phyloP scores from a whole-genome alignment of 1,140 invertebrate genomes.

The Oryctes rhinoceros region DNA sequence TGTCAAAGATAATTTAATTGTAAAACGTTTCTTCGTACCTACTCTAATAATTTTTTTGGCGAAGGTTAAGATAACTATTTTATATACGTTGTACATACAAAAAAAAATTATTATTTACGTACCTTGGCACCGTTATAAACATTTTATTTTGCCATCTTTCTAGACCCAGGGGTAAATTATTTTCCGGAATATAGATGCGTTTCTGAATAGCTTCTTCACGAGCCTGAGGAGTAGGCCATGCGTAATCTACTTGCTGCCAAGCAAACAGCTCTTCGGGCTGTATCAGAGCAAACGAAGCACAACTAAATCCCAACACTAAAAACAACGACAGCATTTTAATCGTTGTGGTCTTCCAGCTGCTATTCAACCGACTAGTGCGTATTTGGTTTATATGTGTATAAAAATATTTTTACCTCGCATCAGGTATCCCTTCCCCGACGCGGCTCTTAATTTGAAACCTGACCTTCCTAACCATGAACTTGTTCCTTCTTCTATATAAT shows the following conservation, averaged over 20 bases:
- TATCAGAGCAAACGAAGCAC: conserved; percentile 1
- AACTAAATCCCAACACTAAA: conserved; percentile 12
- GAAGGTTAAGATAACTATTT: not conserved
- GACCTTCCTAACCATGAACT: conserved; percentile 24
- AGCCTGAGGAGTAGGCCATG: conserved; percentile 71
- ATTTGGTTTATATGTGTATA: conserved; percentile 23
- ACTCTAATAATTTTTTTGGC: not conserved
- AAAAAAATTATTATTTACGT: conserved; percentile 33
- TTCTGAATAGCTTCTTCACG: conserved; percentile 68
- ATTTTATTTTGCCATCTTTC: conserved; percentile 78
- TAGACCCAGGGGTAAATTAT: conserved; percentile 78
- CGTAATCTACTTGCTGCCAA: conserved; percentile 75
- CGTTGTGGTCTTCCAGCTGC: not conserved
- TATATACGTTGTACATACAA: not conserved
- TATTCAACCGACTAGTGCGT: conserved; percentile 9
- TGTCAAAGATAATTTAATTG: not conserved
- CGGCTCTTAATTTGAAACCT: conserved; percentile 1
- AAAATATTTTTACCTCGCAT: conserved; percentile 5
- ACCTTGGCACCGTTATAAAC: conserved; percentile 77
- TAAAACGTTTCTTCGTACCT: not conserved
- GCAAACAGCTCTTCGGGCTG: conserved; percentile 68
- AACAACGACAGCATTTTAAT: conserved; percentile 6
- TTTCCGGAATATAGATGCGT: conserved; percentile 70
- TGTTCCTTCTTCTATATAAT: not conserved
- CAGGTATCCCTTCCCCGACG: not conserved